phyloP scores from a whole-genome alignment of 2,888 invertebrate species.

The Sesamia inferens region DNA sequence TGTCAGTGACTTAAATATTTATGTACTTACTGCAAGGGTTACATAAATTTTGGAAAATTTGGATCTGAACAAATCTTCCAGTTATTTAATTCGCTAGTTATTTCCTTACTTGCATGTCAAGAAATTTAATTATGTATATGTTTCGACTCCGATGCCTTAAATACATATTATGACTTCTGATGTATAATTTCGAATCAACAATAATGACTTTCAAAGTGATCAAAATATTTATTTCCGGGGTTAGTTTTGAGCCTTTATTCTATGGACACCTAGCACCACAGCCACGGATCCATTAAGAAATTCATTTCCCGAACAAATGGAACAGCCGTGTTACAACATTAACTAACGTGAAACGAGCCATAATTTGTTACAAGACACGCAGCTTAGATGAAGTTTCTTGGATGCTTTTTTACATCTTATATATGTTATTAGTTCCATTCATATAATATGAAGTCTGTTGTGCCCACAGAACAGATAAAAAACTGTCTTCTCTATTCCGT shows the following conservation, averaged over 20 bases:
- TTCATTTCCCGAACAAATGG: conserved; percentile 29
- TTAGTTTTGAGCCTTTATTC: neutral
- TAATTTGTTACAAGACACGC: conserved; percentile 33
- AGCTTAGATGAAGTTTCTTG: neutral
- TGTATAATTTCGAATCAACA: neutral
- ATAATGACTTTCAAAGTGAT: conserved; percentile 1
- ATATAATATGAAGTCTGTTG: too few species aligned
- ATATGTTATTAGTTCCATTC: too few species aligned
- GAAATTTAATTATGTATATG: neutral
- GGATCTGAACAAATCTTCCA: neutral
- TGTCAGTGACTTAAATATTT: conserved; percentile 2
- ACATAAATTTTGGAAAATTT: neutral
- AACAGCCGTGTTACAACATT: conserved; percentile 24
- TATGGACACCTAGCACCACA: neutral
- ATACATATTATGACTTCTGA: neutral
- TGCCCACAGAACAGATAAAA: too few species aligned
- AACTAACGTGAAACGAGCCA: conserved; percentile 21
- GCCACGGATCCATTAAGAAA: conserved; percentile 13
- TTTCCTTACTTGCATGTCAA: neutral
- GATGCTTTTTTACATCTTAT: neutral
- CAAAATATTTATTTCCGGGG: neutral
- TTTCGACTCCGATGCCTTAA: neutral
- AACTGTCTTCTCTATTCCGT: too few species aligned
- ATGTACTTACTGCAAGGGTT: too few species aligned
- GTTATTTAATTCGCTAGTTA: neutral